Conservation (phyloP, 2,888 invertebrate genomes). For the Hemaris fuciformis region DNA sequence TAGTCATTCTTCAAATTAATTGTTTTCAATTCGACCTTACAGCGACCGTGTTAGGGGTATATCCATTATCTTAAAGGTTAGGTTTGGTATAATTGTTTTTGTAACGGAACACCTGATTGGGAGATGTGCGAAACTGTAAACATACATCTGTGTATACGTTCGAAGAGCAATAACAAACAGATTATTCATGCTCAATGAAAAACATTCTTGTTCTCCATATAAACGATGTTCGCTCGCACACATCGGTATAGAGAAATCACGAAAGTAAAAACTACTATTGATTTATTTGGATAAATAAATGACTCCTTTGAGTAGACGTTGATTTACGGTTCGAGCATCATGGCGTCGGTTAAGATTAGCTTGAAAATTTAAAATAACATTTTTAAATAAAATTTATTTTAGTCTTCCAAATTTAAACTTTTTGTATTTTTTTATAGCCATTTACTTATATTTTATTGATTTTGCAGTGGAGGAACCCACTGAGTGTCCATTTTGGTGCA, state of each 20-base stretch:
- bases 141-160: neutral
- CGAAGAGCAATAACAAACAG: neutral
- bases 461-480: neutral
- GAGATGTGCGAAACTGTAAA: conserved; percentile 4
- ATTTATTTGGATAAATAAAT: neutral
- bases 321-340: neutral
- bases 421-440: neutral
- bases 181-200: neutral
- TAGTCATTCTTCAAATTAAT: conserved; percentile 76
- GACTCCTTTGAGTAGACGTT: neutral
- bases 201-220: neutral
- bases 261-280: neutral
- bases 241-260: neutral
- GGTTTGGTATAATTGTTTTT: conserved; percentile 30
- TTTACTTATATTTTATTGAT: neutral
- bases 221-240: neutral
- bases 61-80: conserved; percentile 49
- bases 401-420: neutral
- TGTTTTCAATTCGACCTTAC: conserved; percentile 70
- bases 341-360: neutral
- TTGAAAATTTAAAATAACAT: neutral
- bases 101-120: conserved; percentile 9
- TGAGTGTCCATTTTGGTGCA: neutral
- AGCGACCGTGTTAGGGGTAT: conserved; percentile 31
- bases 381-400: neutral